Evolutionary conservation across 2,888 invertebrate species (phyloP).

Genomic region (Lasioglossum malachurum): DNA sequence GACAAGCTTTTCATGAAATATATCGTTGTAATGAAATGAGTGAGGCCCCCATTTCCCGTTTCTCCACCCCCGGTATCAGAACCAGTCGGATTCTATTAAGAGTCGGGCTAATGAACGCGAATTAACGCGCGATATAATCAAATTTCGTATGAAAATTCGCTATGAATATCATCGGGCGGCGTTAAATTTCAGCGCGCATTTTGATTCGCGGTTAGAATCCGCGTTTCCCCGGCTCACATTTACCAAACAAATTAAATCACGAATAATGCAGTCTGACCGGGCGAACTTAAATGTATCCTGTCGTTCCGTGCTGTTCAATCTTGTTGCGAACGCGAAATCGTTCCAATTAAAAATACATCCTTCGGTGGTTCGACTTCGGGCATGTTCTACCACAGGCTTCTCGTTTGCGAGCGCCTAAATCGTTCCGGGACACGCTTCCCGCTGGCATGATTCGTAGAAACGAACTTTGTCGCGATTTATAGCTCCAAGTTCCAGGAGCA

Average conservation of each 20-base stretch:
- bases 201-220: not conserved
- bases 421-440: not conserved
- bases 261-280: not conserved
- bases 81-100: not conserved
- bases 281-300: not conserved
- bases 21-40: not conserved
- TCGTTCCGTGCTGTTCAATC: not conserved
- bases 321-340: not conserved
- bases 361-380: not conserved
- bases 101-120: not conserved
- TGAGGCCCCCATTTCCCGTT: not conserved
- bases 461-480: not conserved
- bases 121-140: not conserved
- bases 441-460: not conserved
- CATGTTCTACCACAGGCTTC: not conserved
- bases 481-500: not conserved
- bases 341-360: conserved; percentile 8
- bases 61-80: not conserved
- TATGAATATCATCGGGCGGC: not conserved
- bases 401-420: not conserved
- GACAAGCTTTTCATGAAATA: conserved; percentile 8
- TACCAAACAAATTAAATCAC: not conserved
- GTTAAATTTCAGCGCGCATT: not conserved
- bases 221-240: not conserved
- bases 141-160: not conserved